These are phyloP conservation scores for Istiophorus platypterus DNA, from an alignment of 2,113 vertebrate genomes.

Conservation along the genomic window DNA sequence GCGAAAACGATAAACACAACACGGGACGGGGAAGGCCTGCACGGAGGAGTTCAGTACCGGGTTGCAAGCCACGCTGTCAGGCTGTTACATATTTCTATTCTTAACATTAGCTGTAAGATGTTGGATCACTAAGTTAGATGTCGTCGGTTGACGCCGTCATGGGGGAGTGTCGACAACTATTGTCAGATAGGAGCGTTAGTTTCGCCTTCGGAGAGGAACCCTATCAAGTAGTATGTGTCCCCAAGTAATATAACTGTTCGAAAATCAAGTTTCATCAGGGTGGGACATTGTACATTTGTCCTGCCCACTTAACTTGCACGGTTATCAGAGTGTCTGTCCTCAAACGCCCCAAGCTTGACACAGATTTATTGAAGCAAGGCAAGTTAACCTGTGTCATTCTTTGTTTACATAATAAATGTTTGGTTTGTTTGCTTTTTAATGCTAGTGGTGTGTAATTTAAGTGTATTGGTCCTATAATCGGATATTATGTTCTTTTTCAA, in stretches of 20 bases:
- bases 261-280: conserved; percentile 19
- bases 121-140: too few relatives aligned
- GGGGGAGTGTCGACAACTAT: conserved; percentile 36
- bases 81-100: neutral
- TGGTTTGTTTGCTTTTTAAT: neutral
- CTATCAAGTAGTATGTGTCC: neutral
- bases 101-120: conserved; percentile 2
- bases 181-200: conserved; percentile 42
- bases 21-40: conserved; percentile 53
- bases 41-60: conserved; percentile 31
- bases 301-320: conserved; percentile 11
- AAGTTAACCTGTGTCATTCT: conserved; percentile 8
- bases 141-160: conserved; percentile 8
- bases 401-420: neutral
- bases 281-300: conserved; percentile 1
- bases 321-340: neutral
- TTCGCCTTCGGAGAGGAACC: neutral
- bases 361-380: neutral
- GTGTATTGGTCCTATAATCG: neutral
- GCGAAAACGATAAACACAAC: conserved; percentile 54
- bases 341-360: conserved; percentile 6
- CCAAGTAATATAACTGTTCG: conserved; percentile 38
- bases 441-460: neutral
- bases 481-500: neutral
- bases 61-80: conserved; percentile 20